These are phyloP conservation scores for Silurus asotus DNA, from an alignment of 2,113 vertebrate genomes.

Conservation along the genomic window DNA sequence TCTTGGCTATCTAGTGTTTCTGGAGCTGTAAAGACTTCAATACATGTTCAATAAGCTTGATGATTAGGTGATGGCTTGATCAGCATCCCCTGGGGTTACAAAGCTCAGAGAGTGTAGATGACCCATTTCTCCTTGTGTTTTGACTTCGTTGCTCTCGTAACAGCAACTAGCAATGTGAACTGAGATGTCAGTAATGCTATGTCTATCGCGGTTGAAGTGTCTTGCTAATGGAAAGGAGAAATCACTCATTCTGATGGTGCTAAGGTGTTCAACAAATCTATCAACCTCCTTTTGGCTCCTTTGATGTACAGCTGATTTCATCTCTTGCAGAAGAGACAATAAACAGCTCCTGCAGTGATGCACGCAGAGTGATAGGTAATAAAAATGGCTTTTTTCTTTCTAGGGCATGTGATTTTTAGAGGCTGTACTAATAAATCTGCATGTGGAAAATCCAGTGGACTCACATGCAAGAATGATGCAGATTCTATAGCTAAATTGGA, in stretches of 20 bases:
- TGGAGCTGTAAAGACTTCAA: background rate
- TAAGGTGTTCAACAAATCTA: background rate
- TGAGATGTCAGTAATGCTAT: background rate
- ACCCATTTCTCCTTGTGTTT: background rate
- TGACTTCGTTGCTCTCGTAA: background rate
- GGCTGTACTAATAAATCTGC: background rate
- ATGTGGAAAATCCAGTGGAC: background rate
- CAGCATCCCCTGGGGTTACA: background rate
- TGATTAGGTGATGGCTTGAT: background rate
- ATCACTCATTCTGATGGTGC: background rate
- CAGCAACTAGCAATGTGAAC: background rate
- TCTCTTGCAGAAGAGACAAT: background rate
- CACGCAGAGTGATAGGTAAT: background rate
- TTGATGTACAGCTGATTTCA: constrained; percentile 5
- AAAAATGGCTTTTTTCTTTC: background rate
- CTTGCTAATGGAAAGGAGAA: background rate
- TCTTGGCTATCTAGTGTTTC: background rate
- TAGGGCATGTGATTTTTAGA: background rate
- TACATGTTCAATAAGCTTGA: background rate
- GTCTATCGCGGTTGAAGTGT: background rate
- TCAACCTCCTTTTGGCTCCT: background rate
- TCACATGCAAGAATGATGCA: background rate
- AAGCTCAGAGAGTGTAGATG: background rate
- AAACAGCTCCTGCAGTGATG: background rate
- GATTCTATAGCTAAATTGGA: background rate